A percentile compares a stretch with the other conserved stretches of the same genome.
These are phyloP conservation scores for Drosophila persimilis DNA, from an alignment of 1,140 invertebrate species.

Conservation along the genomic window DNA sequence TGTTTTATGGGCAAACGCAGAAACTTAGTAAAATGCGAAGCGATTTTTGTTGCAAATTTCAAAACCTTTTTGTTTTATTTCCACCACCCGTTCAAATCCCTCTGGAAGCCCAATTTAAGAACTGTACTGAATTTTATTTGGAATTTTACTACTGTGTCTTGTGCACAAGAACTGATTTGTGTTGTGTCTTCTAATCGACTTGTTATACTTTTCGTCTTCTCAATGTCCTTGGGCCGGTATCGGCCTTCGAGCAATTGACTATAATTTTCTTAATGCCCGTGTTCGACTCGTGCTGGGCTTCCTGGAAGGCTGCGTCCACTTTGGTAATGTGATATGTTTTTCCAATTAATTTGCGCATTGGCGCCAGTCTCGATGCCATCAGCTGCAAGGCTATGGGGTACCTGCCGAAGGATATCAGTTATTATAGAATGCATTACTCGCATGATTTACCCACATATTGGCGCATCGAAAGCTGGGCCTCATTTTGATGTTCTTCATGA, in stretches of 20 bases:
- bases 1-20: constrained; percentile 37
- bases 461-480: constrained; percentile 69
- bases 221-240: constrained; percentile 1
- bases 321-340: constrained; percentile 33
- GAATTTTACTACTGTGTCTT: constrained; percentile 8
- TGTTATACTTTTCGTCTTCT: background rate
- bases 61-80: constrained; percentile 30
- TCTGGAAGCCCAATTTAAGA: background rate
- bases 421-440: background rate
- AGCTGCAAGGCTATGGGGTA: constrained; percentile 67
- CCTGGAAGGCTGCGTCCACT: constrained; percentile 53
- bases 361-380: constrained; percentile 55
- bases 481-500: constrained; percentile 75
- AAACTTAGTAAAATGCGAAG: constrained; percentile 56
- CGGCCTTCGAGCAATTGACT: constrained; percentile 53
- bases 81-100: no score
- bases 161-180: constrained; percentile 23
- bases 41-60: constrained; percentile 53
- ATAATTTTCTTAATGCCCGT: constrained; percentile 59
- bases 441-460: constrained; percentile 55
- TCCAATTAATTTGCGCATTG: constrained; percentile 60
- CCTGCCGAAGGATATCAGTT: constrained; percentile 26
- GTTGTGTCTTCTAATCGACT: background rate
- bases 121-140: background rate
- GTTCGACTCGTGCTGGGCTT: constrained; percentile 63